Base-by-base conservation (phyloP, 2,113 vertebrate genomes). In the Notiomystis cincta region DNA sequence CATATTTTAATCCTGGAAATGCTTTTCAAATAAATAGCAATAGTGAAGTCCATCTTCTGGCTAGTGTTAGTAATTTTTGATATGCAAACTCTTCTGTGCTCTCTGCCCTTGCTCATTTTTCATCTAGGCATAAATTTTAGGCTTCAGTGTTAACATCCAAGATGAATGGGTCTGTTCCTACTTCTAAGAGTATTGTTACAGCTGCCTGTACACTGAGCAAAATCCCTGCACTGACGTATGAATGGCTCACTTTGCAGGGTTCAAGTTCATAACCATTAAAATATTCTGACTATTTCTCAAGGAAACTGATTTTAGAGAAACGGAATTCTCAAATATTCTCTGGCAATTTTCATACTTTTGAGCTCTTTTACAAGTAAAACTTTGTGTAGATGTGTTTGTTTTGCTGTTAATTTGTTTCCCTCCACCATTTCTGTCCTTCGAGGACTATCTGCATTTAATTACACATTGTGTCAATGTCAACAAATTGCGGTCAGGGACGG, bases 361-460 rank as follows among this genome's bases (percentile, higher is more conserved):
- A 50, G 58, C 30, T 83, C 23, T 61, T 58, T 65, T 35, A 30
- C 33, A 51, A 30, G 50, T 73, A 47, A 69, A 78, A 70, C 11
- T 28, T 79, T 19, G 28, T 9, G 22, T 47, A 44, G 45, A 45
- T 2, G 0, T 45, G 86, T 73, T 77, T 90, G 71, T 70, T 86
- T 92, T 95, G 54, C 75, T 86, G 71, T 61, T 65, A n/a, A 35
- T 88, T 91, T 79, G 22, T 70, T 88, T 73, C 47, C 66, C 40
- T 83, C 67, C 47, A 62, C 40, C 18, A 11, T 37, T 85, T 90
- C n/a, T 80, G 62, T 77, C 76, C 58, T 94, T 92, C 75, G 69
- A 85, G 88, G 71, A 95, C 42, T 88, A 70, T 33, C 86, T 92
- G 76, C 82, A 66, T 94, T 83, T 95, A 92, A 97, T 96, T 90